Base-by-base conservation (phyloP, 2,797 vertebrate genomes). In the Pteropus rufus region DNA sequence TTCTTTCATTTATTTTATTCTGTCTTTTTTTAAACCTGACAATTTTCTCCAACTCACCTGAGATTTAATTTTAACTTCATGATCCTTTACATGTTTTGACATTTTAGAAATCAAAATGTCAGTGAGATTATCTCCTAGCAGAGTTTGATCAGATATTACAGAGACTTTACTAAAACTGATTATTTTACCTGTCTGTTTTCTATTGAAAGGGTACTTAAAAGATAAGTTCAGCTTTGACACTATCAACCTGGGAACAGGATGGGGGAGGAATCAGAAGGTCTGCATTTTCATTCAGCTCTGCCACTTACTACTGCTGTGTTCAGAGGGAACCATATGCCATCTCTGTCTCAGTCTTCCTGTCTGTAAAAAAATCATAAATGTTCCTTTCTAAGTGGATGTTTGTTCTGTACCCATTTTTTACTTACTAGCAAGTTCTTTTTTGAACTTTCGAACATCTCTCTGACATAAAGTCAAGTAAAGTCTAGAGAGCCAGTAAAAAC, bases 21-120 rank as follows among this genome's bases (percentile, higher is more conserved):
- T 76, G 5, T 83, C n/a, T 89, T 93, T 70, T 69, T 60, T 62
- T 24, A 83, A 75, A 70, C 19, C 12, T 95, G 83, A 44, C 70
- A 96, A 29, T 75, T 70, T 97, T 58, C 92, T 97, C 93, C 91
- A 95, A 62, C 85, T 62, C 89, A 94, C 44, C 67, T 62, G 81
- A 91, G 89, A 96, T 95, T 97, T 90, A 96, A 95, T 97, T 96
- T 96, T 96, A 96, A 96, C 90, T 58, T 88, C 92, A 58, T 82
- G 92, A 88, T 90, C 44, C 75, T 94, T 84, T 95, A 60, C 62
- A 49, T 97, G 81, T 96, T 98, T 96, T 97, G 96, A 88, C 82
- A 97, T 75, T 60, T 92, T 95, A 93, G 69, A 97, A 79, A 96
- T 97, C 96, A 87, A 97, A 94, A 94, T 76, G 79, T 90, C 41